Evolutionary conservation across 2,797 vertebrate genomes (phyloP).

Genomic region (Tarsius wallacei): DNA sequence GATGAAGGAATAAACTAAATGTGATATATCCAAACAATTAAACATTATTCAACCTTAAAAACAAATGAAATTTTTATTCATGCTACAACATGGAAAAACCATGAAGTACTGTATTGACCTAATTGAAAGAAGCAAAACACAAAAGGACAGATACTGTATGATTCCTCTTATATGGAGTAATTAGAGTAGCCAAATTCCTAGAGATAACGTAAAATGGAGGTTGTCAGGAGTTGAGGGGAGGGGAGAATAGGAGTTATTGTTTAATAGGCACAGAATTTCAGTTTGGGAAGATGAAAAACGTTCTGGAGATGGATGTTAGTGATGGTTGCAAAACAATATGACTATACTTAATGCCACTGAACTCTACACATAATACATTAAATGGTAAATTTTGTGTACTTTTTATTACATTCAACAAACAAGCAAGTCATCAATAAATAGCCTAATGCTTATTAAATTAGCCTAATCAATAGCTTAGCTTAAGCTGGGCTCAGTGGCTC

Average conservation of each 20-base stretch:
- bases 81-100: background rate
- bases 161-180: background rate
- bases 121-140: background rate
- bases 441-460: background rate
- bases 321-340: background rate
- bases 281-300: background rate
- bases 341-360: background rate
- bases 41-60: background rate
- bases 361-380: background rate
- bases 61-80: background rate
- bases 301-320: background rate
- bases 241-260: background rate
- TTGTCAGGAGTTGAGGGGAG: background rate
- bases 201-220: background rate
- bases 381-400: background rate
- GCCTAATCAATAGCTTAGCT: background rate
- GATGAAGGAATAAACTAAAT: background rate
- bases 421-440: background rate
- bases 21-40: background rate
- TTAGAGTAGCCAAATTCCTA: background rate
- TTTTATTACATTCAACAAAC: constrained; percentile 12
- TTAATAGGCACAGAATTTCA: background rate
- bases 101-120: background rate
- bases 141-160: background rate
- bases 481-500: too few species aligned